These are phyloP conservation scores for Seira sanloemensis DNA, from an alignment of 2,888 invertebrate species.

Conservation along the genomic window DNA sequence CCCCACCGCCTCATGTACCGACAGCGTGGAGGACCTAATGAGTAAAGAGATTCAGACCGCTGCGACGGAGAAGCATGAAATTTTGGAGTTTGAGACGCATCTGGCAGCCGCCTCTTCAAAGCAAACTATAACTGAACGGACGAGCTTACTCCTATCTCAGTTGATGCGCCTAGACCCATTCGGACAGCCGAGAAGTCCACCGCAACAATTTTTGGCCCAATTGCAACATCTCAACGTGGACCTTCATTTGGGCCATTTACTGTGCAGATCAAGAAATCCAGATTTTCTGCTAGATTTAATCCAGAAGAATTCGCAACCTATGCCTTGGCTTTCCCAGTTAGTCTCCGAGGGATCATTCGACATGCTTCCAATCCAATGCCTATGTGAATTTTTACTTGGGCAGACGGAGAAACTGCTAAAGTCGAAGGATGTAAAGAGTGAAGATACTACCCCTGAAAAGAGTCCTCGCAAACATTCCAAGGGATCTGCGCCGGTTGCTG, in stretches of 20 bases:
- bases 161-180: conserved; percentile 90
- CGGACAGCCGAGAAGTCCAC: conserved; percentile 89
- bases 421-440: conserved; percentile 41
- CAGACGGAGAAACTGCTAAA: conserved; percentile 73
- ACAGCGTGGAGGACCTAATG: conserved; percentile 80
- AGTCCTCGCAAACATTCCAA: conserved; percentile 78
- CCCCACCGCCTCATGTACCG: conserved; percentile 81
- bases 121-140: conserved; percentile 91
- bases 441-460: conserved; percentile 76
- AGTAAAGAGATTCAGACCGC: conserved; percentile 83
- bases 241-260: conserved; percentile 89
- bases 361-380: conserved; percentile 92
- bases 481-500: conserved; percentile 66
- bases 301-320: conserved; percentile 91
- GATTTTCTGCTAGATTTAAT: conserved; percentile 95
- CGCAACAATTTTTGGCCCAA: conserved; percentile 85
- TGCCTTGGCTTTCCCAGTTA: conserved; percentile 97
- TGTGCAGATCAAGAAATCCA: conserved; percentile 92
- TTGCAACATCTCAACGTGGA: conserved; percentile 86
- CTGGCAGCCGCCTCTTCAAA: conserved; percentile 93
- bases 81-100: conserved; percentile 92
- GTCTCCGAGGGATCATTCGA: conserved; percentile 90
- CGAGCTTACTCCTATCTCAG: conserved; percentile 89
- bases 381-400: conserved; percentile 93
- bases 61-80: conserved; percentile 85